phyloP scores from a whole-genome alignment of 2,888 invertebrate genomes.

The Agrochola macilenta region DNA sequence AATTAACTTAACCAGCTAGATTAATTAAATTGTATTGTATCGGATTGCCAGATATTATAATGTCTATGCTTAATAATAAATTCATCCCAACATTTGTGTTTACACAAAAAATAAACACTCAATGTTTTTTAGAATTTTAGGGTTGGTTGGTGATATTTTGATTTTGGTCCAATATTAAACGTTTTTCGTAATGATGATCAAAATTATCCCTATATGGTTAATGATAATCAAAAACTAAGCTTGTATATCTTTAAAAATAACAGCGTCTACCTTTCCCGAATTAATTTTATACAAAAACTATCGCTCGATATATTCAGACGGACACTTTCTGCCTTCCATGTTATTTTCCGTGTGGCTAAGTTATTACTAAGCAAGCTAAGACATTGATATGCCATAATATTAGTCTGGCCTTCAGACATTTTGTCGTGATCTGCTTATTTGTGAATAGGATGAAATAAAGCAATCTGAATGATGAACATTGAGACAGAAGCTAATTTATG shows the following conservation, averaged over 20 bases:
- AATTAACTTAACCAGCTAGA: not conserved
- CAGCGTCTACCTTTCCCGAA: no score
- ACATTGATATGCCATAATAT: conserved; percentile 32
- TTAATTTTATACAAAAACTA: not conserved
- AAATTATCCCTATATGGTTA: not conserved
- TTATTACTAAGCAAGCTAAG: conserved; percentile 39
- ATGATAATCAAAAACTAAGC: not conserved
- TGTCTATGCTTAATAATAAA: not conserved
- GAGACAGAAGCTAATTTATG: conserved; percentile 33
- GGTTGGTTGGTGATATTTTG: no score
- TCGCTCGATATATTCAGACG: not conserved
- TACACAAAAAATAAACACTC: not conserved
- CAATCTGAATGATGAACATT: conserved; percentile 31
- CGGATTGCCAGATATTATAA: not conserved
- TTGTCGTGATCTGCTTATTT: conserved; percentile 31
- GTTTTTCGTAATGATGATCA: not conserved
- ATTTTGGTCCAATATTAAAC: no score
- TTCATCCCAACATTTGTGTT: not conserved
- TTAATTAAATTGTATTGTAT: not conserved
- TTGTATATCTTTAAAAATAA: not conserved
- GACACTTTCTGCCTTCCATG: conserved; percentile 4
- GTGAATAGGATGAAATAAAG: conserved; percentile 20
- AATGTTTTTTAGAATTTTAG: not conserved
- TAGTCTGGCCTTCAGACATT: conserved; percentile 42
- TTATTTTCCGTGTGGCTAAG: conserved; percentile 30